Base-by-base conservation (phyloP, 1,140 invertebrate genomes). In the Drosophila mauritiana region DNA sequence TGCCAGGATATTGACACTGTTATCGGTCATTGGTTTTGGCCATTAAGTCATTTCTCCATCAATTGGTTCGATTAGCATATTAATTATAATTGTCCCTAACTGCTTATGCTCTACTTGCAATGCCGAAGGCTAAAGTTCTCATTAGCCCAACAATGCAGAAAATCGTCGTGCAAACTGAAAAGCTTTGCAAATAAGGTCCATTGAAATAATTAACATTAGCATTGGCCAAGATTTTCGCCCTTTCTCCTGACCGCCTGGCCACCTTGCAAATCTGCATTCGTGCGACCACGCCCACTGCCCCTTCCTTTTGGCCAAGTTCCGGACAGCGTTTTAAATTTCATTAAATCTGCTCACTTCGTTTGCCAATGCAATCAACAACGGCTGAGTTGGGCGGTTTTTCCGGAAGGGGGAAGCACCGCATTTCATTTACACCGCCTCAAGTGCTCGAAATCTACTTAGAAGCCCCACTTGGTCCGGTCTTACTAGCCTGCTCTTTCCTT, bases 331-430 rank as follows among this genome's bases (percentile, higher is more conserved):
- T 86, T 83, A 88, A 86, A 86, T 88, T 88, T 88, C 83, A 88
- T 88, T 88, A 88, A 88, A 88, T 88, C 83, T 76, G 84, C 76
- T 89, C 84, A 88, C 83, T 88, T 88, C 83, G 83, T 88, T 88
- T 88, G 84, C 84, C 79, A 88, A 88, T 88, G 84, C 83, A 88
- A 88, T 88, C 83, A 88, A 65, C 83, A 88, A 62, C 68, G 42
- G 79, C 79, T 51, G 58, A 63, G 59, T 57, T 40, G 55, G 36
- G 49, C 17, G 51, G 53, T 72, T 48, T 49, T 45, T 17, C 25
- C 34, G 51, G 49, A 10, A 8, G 20, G 15, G 57, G 25, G 48
- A 68, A 65, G 74, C 61, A 48, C 65, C 73, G 82, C 82, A 74
- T 86, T 86, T 86, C 65, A 86, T 88, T 86, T 88, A 78, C 79